Conservation (phyloP, 2,888 invertebrate species). For the Chaetogeoica ovagalla region DNA sequence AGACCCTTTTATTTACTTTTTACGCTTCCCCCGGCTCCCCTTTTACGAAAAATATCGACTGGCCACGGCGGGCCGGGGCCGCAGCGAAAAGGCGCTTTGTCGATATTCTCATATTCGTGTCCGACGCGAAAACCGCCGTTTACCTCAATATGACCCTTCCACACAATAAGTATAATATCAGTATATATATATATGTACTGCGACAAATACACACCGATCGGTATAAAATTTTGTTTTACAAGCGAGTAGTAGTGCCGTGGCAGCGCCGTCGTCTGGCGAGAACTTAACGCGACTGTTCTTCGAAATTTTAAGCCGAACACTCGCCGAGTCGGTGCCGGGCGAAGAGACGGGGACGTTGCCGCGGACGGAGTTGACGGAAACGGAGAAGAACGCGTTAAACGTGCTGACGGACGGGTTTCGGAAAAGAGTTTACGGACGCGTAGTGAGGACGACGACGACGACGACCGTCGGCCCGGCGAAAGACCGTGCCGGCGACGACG, state of each 20-base stretch:
- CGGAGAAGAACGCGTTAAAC: neutral
- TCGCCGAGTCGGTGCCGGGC: neutral
- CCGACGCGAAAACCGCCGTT: too few relatives aligned
- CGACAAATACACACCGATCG: too few relatives aligned
- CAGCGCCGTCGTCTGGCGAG: neutral
- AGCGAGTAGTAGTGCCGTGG: neutral
- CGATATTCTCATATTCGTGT: too few relatives aligned
- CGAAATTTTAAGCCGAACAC: neutral
- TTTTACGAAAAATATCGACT: too few relatives aligned
- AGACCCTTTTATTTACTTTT: too few relatives aligned
- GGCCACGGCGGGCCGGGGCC: too few relatives aligned
- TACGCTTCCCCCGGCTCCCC: too few relatives aligned
- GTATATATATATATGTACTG: too few relatives aligned
- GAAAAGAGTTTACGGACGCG: neutral
- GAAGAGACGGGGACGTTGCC: neutral
- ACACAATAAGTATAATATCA: too few relatives aligned
- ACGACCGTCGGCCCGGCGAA: neutral
- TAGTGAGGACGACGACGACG: neutral
- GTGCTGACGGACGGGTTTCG: neutral
- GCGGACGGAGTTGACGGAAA: neutral
- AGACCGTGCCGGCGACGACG: too few relatives aligned
- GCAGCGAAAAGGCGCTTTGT: too few relatives aligned
- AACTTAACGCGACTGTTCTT: neutral
- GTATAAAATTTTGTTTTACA: neutral
- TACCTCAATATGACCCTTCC: too few relatives aligned